phyloP scores from a whole-genome alignment of 2,797 vertebrate species.

The Macropus fuliginosus region DNA sequence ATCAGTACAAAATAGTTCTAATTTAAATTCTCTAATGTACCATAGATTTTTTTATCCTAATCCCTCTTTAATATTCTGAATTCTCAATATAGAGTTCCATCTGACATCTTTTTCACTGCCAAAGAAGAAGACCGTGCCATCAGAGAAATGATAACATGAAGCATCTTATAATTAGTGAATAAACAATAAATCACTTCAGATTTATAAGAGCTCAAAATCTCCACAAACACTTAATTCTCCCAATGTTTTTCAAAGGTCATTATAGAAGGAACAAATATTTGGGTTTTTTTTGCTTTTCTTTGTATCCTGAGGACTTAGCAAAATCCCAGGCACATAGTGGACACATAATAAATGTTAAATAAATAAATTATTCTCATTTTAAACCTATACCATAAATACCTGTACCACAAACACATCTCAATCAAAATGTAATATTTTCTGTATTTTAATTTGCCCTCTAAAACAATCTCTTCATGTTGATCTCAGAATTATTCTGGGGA shows the following conservation, averaged over 20 bases:
- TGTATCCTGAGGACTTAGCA: not conserved
- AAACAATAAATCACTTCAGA: not conserved
- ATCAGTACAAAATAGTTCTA: not conserved
- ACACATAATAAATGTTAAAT: not conserved
- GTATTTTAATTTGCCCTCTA: no score
- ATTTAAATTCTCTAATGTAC: not conserved
- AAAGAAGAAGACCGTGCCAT: not conserved
- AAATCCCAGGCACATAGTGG: not conserved
- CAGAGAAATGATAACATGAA: no score
- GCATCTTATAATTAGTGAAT: not conserved
- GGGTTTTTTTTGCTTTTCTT: not conserved
- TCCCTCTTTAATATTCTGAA: not conserved
- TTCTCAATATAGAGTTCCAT: not conserved
- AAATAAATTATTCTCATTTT: no score
- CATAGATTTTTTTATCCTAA: not conserved
- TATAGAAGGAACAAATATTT: not conserved
- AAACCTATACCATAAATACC: no score
- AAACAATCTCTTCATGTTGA: no score
- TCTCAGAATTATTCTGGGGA: no score
- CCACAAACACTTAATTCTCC: not conserved
- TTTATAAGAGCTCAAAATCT: not conserved
- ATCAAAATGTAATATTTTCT: no score
- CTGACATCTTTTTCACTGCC: not conserved
- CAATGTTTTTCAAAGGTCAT: not conserved
- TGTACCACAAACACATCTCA: no score